Base-by-base conservation (phyloP, 1,140 invertebrate species). In the Zophobas atratus region DNA sequence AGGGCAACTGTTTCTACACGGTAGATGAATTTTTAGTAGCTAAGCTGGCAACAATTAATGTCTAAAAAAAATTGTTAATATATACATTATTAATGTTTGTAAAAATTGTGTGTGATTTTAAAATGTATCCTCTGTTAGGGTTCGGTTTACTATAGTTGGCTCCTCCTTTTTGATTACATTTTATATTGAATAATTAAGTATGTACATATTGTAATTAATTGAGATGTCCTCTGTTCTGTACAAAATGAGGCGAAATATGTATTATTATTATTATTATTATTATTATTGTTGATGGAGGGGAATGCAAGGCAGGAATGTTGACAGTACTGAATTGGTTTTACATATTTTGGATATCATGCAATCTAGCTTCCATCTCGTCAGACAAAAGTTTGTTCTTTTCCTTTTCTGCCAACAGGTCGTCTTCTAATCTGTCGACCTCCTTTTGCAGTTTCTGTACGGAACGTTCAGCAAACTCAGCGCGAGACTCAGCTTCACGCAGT, bases 371-470 rank as follows among this genome's bases (percentile, higher is more conserved):
- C 95, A 99, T 99, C 89, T 99, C 98, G 88, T 98, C 96, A 88
- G 97, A 94, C 84, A 99, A 93, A 87, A 95, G 89, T 92, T 97
- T 98, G 91, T 97, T 98, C 92, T 97, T 97, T 90, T 96, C 95
- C 90, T 96, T 96, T 91, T 98, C 97, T 85, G 92, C 90, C 87
- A 97, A 90, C 87, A 99, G 92, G 89, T 99, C 97, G 92, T 99
- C 98, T 99, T 99, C 98, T 89, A 99, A 94, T 95, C 98, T 98
- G 94, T 99, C 98, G 89, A 99, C 98, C 91, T 99, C 98, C 92
- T 99, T 99, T 91, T 99, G 98, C 86, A 99, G 92, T 89, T 99
- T 99, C 91, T 99, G 97, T 88, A 99, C 98, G 84, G 97, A 99
- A 92, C 98, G 95, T 90, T 99, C 98, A 87, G 98, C 98, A 88